Percentiles rank a stretch among this genome's conserved stretches.
phyloP scores from a whole-genome alignment of 2,888 invertebrate species.

The Melitaea athalia region DNA sequence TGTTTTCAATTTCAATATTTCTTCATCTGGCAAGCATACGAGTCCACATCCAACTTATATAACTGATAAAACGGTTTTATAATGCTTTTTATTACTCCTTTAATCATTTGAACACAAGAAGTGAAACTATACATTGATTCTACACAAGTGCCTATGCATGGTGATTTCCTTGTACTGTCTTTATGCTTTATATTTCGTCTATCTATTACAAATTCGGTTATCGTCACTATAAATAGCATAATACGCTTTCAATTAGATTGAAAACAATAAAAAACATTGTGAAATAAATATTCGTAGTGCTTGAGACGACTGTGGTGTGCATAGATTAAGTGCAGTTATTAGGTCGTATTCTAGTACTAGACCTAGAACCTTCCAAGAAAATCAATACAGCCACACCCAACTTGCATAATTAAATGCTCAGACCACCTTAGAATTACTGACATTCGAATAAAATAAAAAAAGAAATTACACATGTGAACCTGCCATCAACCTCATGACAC shows the following conservation, averaged over 20 bases:
- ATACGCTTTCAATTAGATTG: neutral
- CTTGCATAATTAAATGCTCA: conserved; percentile 75
- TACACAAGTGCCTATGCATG: neutral
- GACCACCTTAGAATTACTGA: conserved; percentile 44
- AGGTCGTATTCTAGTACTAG: conserved; percentile 73
- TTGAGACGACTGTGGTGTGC: conserved; percentile 61
- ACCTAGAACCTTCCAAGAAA: conserved; percentile 81
- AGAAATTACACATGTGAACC: conserved; percentile 72
- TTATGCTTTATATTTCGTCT: neutral
- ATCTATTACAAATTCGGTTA: neutral
- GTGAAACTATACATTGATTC: conserved; percentile 8
- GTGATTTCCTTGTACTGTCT: neutral
- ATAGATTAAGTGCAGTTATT: conserved; percentile 69
- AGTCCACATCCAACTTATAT: conserved; percentile 63
- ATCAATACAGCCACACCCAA: conserved; percentile 83
- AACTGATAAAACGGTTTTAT: conserved; percentile 74
- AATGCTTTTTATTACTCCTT: conserved; percentile 57
- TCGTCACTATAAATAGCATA: neutral
- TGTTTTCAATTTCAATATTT: conserved; percentile 39
- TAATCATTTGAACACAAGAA: conserved; percentile 31
- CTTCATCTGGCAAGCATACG: conserved; percentile 52
- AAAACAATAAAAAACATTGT: conserved; percentile 44
- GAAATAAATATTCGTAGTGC: conserved; percentile 55
- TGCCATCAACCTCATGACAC: conserved; percentile 67
- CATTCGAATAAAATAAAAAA: conserved; percentile 58